Percentiles rank a stretch among this genome's conserved stretches.
Conservation (phyloP, 2,113 vertebrate species). For the Aepyceros melampus region DNA sequence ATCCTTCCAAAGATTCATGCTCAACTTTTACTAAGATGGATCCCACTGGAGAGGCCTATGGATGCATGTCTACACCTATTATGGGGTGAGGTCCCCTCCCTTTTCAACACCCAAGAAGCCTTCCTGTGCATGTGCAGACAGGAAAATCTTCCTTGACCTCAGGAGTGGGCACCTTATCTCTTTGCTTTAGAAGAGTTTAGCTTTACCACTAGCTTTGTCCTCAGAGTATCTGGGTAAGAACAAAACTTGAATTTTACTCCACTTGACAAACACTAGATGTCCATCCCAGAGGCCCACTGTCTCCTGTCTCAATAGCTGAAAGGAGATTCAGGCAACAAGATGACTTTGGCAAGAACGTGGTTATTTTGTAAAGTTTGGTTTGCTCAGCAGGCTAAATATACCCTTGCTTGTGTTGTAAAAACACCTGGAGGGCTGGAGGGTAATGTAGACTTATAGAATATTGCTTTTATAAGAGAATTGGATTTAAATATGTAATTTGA, state of each 20-base stretch:
- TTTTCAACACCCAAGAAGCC: background rate
- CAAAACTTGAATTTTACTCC: background rate
- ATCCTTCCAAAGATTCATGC: background rate
- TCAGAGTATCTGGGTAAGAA: background rate
- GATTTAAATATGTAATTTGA: background rate
- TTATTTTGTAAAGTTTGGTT: background rate
- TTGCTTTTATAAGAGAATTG: background rate
- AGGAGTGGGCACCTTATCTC: background rate
- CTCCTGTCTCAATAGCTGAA: background rate
- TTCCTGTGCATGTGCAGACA: background rate
- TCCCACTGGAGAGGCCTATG: background rate
- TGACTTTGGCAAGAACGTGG: background rate
- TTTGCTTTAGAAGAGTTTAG: background rate
- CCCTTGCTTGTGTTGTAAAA: background rate
- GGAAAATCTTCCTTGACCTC: background rate
- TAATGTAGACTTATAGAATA: background rate
- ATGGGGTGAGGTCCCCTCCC: background rate
- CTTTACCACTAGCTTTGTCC: background rate
- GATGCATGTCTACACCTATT: background rate
- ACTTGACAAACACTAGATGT: background rate
- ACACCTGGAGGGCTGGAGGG: too few species aligned
- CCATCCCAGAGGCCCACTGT: background rate
- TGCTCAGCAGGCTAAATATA: background rate
- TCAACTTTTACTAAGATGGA: background rate
- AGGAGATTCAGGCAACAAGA: background rate